Percentiles rank a stretch among this genome's conserved stretches.
phyloP scores from a whole-genome alignment of 2,888 invertebrate species.

The Napeogenes sylphis region DNA sequence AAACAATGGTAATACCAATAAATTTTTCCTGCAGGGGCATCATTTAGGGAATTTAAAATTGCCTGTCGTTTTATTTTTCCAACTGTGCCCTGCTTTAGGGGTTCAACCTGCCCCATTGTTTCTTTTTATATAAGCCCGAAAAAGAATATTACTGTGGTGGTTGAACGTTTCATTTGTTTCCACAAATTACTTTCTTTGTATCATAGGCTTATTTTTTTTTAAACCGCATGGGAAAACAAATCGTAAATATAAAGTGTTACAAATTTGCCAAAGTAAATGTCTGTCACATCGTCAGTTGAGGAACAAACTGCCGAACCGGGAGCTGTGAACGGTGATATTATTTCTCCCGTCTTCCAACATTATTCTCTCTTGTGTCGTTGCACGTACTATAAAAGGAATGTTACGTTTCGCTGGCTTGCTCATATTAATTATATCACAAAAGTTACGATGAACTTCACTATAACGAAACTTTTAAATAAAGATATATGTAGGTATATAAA shows the following conservation, averaged over 20 bases:
- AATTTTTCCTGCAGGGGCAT: slow-evolving; percentile 12
- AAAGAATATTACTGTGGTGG: not conserved
- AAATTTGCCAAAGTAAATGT: not conserved
- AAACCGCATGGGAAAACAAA: not conserved
- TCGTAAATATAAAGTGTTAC: not conserved
- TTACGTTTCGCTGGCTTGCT: not conserved
- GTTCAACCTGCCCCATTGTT: slow-evolving; percentile 16
- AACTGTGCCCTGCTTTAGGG: slow-evolving; percentile 8
- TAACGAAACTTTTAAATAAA: no score
- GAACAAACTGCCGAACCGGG: slow-evolving; percentile 8
- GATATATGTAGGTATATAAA: no score
- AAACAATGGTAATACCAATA: slow-evolving; percentile 18
- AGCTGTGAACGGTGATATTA: slow-evolving; percentile 23
- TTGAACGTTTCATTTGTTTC: not conserved
- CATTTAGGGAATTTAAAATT: slow-evolving; percentile 21
- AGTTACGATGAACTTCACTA: no score
- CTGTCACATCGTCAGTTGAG: slow-evolving; percentile 1
- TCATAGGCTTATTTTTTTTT: not conserved
- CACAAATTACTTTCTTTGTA: not conserved
- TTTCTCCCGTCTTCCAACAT: slow-evolving; percentile 39
- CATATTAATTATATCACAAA: not conserved
- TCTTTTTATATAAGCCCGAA: slow-evolving; percentile 1
- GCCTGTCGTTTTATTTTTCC: slow-evolving; percentile 13
- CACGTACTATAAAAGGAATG: slow-evolving; percentile 10
- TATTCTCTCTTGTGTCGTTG: slow-evolving; percentile 36